A percentile compares a stretch with the other conserved stretches of the same genome.
Evolutionary conservation across 1,140 invertebrate genomes (phyloP).

Genomic region (Melipona quadrifasciata): DNA sequence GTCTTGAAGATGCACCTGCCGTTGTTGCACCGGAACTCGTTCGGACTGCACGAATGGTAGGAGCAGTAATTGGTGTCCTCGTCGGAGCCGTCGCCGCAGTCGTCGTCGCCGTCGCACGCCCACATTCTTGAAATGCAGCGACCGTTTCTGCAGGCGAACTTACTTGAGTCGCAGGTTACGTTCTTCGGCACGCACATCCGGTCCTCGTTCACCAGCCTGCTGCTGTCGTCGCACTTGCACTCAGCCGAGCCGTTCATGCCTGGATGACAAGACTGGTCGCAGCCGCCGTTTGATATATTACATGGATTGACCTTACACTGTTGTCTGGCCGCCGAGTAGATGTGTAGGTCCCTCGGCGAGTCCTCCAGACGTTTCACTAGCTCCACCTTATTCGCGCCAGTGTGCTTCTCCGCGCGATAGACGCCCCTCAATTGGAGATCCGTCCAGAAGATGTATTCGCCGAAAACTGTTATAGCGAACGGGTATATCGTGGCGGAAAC

Average conservation of each 20-base stretch:
- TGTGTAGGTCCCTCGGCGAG: conserved; percentile 94
- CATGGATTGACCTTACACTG: conserved; percentile 93
- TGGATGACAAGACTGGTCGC: conserved; percentile 96
- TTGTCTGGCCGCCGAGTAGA: conserved; percentile 91
- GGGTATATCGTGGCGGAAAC: conserved; percentile 97
- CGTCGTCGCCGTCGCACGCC: conserved; percentile 97
- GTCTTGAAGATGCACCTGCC: conserved; percentile 97
- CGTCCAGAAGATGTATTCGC: conserved; percentile 98
- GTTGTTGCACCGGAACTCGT: conserved; percentile 97
- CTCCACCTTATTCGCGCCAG: conserved; percentile 96
- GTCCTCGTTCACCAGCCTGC: conserved; percentile 95
- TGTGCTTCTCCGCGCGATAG: conserved; percentile 98
- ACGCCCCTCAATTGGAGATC: conserved; percentile 97
- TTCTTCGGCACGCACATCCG: conserved; percentile 95
- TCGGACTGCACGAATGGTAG: conserved; percentile 94
- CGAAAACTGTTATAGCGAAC: conserved; percentile 95
- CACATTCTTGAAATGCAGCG: conserved; percentile 97
- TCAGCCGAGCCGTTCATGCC: conserved; percentile 91
- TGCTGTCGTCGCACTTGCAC: conserved; percentile 93
- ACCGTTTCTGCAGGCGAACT: conserved; percentile 97
- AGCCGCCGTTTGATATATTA: conserved; percentile 96
- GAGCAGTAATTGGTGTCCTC: conserved; percentile 96
- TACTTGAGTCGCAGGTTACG: conserved; percentile 92
- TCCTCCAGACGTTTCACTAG: conserved; percentile 96
- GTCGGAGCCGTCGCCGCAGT: conserved; percentile 97